These are phyloP conservation scores for Anoncus sp. DNA, from an alignment of 2,888 invertebrate genomes.

Conservation along the genomic window DNA sequence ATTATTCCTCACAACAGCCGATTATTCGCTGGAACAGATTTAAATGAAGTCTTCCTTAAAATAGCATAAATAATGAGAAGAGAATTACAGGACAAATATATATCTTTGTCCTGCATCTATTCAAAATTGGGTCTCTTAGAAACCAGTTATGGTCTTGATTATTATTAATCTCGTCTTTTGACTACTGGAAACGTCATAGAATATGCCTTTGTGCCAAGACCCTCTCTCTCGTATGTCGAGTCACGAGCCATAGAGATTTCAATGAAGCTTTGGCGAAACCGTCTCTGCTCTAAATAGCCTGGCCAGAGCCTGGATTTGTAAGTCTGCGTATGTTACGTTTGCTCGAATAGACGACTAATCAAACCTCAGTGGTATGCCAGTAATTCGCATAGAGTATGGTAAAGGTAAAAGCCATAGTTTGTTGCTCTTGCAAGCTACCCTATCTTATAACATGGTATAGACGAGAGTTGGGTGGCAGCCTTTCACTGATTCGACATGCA, in stretches of 20 bases:
- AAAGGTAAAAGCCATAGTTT: neutral
- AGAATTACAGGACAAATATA: neutral
- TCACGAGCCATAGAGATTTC: neutral
- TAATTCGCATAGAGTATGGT: neutral
- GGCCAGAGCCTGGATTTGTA: neutral
- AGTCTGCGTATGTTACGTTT: neutral
- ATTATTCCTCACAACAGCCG: neutral
- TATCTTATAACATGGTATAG: neutral
- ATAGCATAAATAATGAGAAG: neutral
- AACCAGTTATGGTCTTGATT: neutral
- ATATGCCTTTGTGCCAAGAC: neutral
- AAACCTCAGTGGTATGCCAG: constrained; percentile 4
- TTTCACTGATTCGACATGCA: neutral
- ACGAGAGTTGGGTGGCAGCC: neutral
- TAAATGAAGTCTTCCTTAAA: neutral
- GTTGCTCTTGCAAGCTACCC: neutral
- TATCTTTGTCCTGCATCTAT: neutral
- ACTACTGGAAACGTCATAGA: neutral
- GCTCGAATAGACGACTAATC: constrained; percentile 19
- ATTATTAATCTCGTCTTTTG: neutral
- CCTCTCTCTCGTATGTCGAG: neutral
- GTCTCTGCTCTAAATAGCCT: constrained; percentile 11
- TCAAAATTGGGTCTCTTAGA: no score
- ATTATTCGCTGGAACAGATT: constrained; percentile 13
- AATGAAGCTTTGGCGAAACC: constrained; percentile 8